Conservation (phyloP, 2,888 invertebrate genomes). For the Aleiodes leptofemur region DNA sequence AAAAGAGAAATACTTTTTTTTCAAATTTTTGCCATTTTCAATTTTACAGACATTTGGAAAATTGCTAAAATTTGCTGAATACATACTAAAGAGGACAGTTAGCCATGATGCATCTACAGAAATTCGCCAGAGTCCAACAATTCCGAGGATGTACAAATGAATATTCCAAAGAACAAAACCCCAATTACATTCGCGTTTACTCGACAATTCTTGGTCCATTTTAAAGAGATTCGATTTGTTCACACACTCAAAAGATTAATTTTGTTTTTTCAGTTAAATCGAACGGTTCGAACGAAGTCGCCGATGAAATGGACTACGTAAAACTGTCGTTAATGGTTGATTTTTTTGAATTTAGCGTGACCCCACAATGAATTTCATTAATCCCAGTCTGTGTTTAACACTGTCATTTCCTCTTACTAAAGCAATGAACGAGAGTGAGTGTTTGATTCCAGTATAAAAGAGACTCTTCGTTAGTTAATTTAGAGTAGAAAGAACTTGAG, state of each 20-base stretch:
- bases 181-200: constrained; percentile 83
- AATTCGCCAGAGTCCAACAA: constrained; percentile 81
- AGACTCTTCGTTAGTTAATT: no score
- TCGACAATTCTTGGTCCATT: constrained; percentile 5
- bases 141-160: constrained; percentile 83
- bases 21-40: no score
- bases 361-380: constrained; percentile 68
- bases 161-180: constrained; percentile 84
- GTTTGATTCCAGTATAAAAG: not conserved
- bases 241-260: not conserved
- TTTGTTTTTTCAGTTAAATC: not conserved
- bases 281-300: constrained; percentile 36
- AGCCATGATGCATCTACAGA: constrained; percentile 80
- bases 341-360: constrained; percentile 58
- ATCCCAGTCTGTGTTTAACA: constrained; percentile 57
- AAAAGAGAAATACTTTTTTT: no score
- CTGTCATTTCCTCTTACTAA: constrained; percentile 69
- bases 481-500: no score
- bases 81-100: constrained; percentile 82
- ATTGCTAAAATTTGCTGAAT: no score
- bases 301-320: constrained; percentile 42
- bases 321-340: constrained; percentile 46
- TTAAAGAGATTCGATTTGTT: constrained; percentile 1
- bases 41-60: no score
- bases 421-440: constrained; percentile 2